phyloP scores from a whole-genome alignment of 2,888 invertebrate species.

The Phengaris arion region DNA sequence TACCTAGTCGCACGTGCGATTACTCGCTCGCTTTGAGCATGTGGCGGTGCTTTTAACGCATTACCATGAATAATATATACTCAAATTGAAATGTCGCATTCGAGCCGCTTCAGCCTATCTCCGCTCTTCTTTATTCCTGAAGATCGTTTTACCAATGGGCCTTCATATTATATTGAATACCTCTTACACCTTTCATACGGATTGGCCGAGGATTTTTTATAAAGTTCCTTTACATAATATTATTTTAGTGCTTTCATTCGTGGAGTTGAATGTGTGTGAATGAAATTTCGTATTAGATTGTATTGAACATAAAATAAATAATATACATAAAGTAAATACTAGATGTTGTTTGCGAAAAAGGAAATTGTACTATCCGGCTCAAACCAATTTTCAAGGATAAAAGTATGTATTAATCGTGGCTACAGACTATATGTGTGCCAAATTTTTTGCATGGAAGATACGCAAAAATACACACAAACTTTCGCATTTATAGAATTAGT shows the following conservation, averaged over 20 bases:
- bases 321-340: too few relatives aligned
- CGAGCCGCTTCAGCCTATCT: conserved; percentile 72
- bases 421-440: too few relatives aligned
- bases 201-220: background rate
- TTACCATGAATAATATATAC: conserved; percentile 79
- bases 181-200: background rate
- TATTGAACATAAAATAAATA: too few relatives aligned
- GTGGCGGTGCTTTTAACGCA: conserved; percentile 76
- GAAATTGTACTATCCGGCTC: too few relatives aligned
- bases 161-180: conserved; percentile 58
- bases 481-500: too few relatives aligned
- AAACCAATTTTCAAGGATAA: too few relatives aligned
- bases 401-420: too few relatives aligned
- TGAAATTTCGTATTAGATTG: background rate
- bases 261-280: background rate
- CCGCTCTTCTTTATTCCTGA: conserved; percentile 62
- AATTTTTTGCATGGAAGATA: too few relatives aligned
- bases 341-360: too few relatives aligned
- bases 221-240: background rate
- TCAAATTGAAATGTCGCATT: conserved; percentile 79
- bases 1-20: conserved; percentile 70
- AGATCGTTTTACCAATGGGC: conserved; percentile 65
- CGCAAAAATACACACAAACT: too few relatives aligned
- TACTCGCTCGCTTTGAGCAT: conserved; percentile 65
- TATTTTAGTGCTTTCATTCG: background rate